phyloP scores from a whole-genome alignment of 2,797 vertebrate genomes.

The Siniperca obscura region DNA sequence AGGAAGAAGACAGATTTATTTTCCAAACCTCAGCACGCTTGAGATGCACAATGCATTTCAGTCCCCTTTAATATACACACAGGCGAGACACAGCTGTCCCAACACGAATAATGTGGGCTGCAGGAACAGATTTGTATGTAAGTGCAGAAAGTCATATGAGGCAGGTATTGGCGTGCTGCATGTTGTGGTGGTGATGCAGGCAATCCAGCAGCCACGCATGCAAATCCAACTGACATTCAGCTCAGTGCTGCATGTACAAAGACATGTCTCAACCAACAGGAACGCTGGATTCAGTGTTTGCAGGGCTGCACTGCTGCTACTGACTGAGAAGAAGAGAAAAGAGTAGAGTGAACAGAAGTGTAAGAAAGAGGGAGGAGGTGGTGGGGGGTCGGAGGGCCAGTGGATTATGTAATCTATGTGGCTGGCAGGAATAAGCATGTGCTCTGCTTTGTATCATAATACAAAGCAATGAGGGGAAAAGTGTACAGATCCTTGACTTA shows the following conservation, averaged over 20 bases:
- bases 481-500: neutral
- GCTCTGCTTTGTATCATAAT: slow-evolving; percentile 22
- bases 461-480: slow-evolving; percentile 4
- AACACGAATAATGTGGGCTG: neutral
- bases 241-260: neutral
- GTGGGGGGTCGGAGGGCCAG: slow-evolving; percentile 21
- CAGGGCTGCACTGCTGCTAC: slow-evolving; percentile 1
- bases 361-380: slow-evolving; percentile 27
- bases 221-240: slow-evolving; percentile 7
- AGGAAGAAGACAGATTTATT: neutral
- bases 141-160: neutral
- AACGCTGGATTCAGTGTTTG: neutral
- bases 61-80: neutral
- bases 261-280: neutral
- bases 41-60: neutral
- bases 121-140: neutral
- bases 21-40: neutral
- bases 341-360: slow-evolving; percentile 17
- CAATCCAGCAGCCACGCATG: neutral
- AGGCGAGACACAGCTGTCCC: neutral
- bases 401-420: slow-evolving; percentile 54
- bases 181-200: neutral
- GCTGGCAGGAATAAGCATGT: slow-evolving; percentile 43
- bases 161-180: neutral
- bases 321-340: slow-evolving; percentile 19